These are phyloP conservation scores for Heliconius melpomene DNA, from an alignment of 1,140 invertebrate genomes.

Conservation along the genomic window DNA sequence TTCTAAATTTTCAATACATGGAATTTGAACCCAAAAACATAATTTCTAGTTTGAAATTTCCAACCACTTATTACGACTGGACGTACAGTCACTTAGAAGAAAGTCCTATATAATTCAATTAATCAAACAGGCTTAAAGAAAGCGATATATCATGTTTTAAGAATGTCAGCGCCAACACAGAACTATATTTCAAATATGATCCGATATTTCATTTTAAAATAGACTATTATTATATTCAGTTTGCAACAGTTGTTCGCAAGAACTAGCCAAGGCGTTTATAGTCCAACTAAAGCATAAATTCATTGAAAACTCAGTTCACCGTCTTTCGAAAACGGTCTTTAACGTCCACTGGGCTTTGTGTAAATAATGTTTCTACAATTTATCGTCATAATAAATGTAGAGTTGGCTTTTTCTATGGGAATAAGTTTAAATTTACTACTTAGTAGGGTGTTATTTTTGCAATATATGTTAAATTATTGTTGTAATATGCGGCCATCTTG, in stretches of 20 bases:
- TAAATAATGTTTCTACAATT: conserved; percentile 78
- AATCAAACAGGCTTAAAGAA: conserved; percentile 2
- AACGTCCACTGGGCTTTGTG: conserved; percentile 74
- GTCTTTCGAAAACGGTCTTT: conserved; percentile 72
- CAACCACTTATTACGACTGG: background rate
- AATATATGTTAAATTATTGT: background rate
- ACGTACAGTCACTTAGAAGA: background rate
- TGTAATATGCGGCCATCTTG: background rate
- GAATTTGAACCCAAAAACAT: too few species aligned
- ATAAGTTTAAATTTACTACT: conserved; percentile 52
- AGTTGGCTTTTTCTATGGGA: conserved; percentile 72
- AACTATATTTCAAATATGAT: background rate
- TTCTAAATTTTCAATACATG: too few species aligned
- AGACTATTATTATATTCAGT: conserved; percentile 3
- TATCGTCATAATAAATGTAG: conserved; percentile 76
- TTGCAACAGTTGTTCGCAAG: conserved; percentile 26
- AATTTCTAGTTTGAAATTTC: too few species aligned
- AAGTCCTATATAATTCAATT: background rate
- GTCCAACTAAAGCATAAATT: conserved; percentile 60
- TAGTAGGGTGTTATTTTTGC: conserved; percentile 16
- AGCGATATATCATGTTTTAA: background rate
- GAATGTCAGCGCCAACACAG: background rate
- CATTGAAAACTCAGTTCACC: conserved; percentile 64
- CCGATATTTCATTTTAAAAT: conserved; percentile 13
- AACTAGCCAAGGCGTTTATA: conserved; percentile 29